Base-by-base conservation (phyloP, 2,888 invertebrate species). In the Phalera bucephala region DNA sequence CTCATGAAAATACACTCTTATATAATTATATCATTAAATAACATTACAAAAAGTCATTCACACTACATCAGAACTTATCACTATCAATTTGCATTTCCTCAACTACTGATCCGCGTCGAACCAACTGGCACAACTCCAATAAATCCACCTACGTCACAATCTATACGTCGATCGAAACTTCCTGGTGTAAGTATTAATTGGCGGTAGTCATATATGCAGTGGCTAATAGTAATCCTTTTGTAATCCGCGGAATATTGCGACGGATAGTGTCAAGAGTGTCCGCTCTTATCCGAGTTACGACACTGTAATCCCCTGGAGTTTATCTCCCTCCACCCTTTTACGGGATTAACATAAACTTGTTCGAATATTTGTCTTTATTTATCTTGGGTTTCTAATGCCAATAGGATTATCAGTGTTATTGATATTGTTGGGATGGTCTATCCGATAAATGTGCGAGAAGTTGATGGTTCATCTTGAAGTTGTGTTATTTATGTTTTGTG, bases 251-350 rank as follows among this genome's bases (percentile, higher is more conserved):
- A 79, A 76, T 77, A 80, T 77, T 72, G 74, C 62, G 67, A 64
- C 63, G 64, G 76, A 78, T 78, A 79, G 77, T 77, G 75, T 76
- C 77, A 75, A 71, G 72, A 77, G 74, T 77, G 76, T 74, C 77
- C 73, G 66, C 53, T 64, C 60, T 76, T 75, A 82, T 72, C 79
- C 75, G 64, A 75, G 71, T 73, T 74, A 67, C 75, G 79, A 77
- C 77, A 72, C 62, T 72, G 65, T 81, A 81, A 81, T 79, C 80
- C 78, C 64, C 37, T 59, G 65, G 73, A 79, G 66, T 77, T 79
- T 79, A 78, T 79, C 80, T 71, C 69, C 55, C 65, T 60, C 72
- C 77, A 81, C 84, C 83, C 81, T 85, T n/a, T 83, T 80, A 78
- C 57, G 72, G 78, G 78, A 80, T 85, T 85, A 83, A 73, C 77